Conservation (phyloP, 2,113 vertebrate species). For the Phoenicopterus ruber region DNA sequence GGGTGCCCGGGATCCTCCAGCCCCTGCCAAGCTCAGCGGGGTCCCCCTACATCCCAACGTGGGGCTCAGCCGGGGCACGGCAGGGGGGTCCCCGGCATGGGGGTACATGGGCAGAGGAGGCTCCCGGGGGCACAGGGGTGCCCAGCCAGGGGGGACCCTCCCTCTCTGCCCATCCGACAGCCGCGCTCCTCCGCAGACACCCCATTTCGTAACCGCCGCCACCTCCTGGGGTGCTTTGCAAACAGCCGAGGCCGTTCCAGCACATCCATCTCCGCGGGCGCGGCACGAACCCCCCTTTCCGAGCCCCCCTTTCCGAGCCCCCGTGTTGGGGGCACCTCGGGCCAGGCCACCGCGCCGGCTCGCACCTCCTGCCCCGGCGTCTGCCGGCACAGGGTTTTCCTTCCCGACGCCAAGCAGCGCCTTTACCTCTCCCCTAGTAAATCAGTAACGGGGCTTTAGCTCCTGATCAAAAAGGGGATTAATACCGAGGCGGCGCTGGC, state of each 20-base stretch:
- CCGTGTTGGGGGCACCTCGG: background rate
- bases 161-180: background rate
- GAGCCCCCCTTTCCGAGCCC: background rate
- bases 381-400: background rate
- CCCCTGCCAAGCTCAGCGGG: background rate
- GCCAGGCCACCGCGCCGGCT: no score
- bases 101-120: background rate
- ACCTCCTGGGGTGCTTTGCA: rapidly evolving
- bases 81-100: no score
- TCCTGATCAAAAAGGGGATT: background rate
- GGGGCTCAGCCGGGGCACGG: background rate
- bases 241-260: background rate
- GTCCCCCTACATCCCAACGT: background rate
- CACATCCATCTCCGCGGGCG: rapidly evolving
- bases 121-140: background rate
- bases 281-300: background rate
- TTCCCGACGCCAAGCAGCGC: rapidly evolving
- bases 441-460: background rate
- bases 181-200: background rate
- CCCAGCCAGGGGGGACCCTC: background rate
- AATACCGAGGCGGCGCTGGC: background rate
- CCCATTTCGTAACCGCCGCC: background rate
- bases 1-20: background rate
- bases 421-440: background rate
- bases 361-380: no score